Conservation (phyloP, 2,888 invertebrate species). For the Gryllus longicercus region DNA sequence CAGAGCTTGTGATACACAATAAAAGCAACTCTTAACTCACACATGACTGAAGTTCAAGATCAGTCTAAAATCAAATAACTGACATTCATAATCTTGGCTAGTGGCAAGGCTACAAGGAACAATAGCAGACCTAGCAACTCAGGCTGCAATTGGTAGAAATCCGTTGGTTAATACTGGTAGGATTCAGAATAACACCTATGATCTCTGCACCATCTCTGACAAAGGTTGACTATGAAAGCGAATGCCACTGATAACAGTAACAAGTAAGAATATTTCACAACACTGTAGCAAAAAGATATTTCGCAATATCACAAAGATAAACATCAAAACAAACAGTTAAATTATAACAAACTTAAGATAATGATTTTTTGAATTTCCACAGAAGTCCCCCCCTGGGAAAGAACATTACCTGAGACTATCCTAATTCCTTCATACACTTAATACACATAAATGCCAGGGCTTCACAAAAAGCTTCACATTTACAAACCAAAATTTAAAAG, state of each 20-base stretch:
- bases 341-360: background rate
- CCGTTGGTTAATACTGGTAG: background rate
- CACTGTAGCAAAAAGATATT: background rate
- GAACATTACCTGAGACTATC: background rate
- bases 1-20: no score
- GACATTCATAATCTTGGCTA: no score
- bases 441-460: background rate
- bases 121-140: no score
- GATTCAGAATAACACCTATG: background rate
- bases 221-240: no score
- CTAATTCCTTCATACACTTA: conserved; percentile 4
- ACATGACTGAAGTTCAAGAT: no score
- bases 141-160: conserved; percentile 4
- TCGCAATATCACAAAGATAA: background rate
- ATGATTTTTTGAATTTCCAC: background rate
- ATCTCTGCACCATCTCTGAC: no score
- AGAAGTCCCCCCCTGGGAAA: background rate
- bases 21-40: no score
- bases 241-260: background rate
- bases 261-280: background rate
- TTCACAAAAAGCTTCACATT: background rate
- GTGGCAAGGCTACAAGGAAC: no score
- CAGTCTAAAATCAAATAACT: no score
- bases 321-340: background rate
- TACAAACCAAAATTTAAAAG: background rate